These are phyloP conservation scores for Cephonodes hylas DNA, from an alignment of 2,888 invertebrate genomes.

Conservation along the genomic window DNA sequence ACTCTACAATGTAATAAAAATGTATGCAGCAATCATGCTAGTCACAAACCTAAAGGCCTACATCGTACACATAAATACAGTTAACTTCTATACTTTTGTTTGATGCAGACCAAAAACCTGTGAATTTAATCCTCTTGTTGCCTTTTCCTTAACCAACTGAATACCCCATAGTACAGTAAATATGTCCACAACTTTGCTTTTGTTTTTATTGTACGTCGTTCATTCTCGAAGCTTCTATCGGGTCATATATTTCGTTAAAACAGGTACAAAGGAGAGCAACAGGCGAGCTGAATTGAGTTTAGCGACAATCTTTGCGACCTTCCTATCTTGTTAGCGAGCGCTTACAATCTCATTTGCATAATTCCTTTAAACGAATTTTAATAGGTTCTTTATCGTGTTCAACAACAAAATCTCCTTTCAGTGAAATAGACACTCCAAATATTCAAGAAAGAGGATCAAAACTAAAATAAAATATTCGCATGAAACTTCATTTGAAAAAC, in stretches of 20 bases:
- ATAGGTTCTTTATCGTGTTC: conserved; percentile 64
- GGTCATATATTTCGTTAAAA: conserved; percentile 6
- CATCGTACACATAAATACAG: too few relatives aligned
- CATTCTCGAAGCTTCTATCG: not conserved
- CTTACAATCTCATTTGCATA: conserved; percentile 73
- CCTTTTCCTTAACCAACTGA: too few relatives aligned
- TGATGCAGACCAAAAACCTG: too few relatives aligned
- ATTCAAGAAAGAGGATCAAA: not conserved
- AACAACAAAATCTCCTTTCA: conserved; percentile 59
- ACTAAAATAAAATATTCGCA: too few relatives aligned
- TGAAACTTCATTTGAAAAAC: not conserved
- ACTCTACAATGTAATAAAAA: too few relatives aligned
- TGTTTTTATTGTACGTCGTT: not conserved
- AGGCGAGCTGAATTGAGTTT: conserved; percentile 63
- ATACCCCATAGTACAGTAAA: too few relatives aligned
- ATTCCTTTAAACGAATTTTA: conserved; percentile 69
- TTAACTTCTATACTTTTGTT: too few relatives aligned
- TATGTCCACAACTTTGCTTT: not conserved
- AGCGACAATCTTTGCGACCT: conserved; percentile 63
- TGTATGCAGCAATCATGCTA: too few relatives aligned
- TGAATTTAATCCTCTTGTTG: too few relatives aligned
- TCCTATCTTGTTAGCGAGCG: conserved; percentile 61
- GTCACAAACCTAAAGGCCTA: too few relatives aligned
- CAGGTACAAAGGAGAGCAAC: conserved; percentile 49
- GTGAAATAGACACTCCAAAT: not conserved